A percentile compares a stretch with the other conserved stretches of the same genome.
phyloP scores from a whole-genome alignment of 2,113 vertebrate genomes.

The Pseudonaja textilis region DNA sequence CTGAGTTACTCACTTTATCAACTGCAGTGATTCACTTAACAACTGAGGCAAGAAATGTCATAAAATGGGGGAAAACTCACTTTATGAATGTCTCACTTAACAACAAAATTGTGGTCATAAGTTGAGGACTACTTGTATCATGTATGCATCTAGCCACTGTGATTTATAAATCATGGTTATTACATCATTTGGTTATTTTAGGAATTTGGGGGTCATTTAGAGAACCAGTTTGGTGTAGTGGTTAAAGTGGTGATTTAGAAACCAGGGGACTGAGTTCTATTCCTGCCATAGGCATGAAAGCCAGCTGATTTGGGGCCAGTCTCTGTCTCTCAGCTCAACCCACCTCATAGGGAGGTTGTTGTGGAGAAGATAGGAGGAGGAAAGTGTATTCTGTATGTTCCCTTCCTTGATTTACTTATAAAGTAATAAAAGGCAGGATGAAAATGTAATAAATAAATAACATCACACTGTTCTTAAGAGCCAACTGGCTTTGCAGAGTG shows the following conservation, averaged over 20 bases:
- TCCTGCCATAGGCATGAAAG: neutral
- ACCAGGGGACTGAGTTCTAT: neutral
- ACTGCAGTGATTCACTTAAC: too few relatives aligned
- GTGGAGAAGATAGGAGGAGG: neutral
- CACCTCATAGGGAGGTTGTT: neutral
- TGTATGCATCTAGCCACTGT: neutral
- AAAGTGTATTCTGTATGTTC: neutral
- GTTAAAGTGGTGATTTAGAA: neutral
- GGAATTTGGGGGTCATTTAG: neutral
- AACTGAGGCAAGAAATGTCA: too few relatives aligned
- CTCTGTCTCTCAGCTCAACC: neutral
- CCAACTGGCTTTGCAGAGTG: neutral
- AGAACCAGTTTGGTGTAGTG: neutral
- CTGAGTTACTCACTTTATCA: too few relatives aligned
- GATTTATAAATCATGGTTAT: neutral
- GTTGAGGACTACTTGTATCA: neutral
- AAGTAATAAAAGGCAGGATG: neutral
- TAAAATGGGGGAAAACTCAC: too few relatives aligned
- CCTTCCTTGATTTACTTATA: neutral
- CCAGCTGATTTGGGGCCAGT: neutral
- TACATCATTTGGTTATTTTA: neutral
- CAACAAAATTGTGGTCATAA: too few relatives aligned
- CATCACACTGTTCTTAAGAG: neutral
- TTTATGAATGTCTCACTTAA: too few relatives aligned
- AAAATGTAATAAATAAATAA: neutral